A percentile compares a stretch with the other conserved stretches of the same genome.
Evolutionary conservation across 2,113 vertebrate species (phyloP).

Genomic region (Nipponia nippon): DNA sequence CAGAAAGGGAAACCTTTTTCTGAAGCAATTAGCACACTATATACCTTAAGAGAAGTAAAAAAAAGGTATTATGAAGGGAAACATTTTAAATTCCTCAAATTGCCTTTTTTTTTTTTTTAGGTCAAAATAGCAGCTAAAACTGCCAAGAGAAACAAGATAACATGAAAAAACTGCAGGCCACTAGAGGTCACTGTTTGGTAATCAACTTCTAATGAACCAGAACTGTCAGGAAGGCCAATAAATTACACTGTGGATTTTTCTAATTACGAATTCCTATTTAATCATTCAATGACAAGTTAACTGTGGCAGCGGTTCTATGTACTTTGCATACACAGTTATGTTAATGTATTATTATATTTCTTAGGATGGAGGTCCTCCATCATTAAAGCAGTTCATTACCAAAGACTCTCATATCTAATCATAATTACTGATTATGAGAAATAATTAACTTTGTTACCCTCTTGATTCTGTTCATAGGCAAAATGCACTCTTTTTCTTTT

Average conservation of each 20-base stretch:
- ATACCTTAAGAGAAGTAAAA: neutral
- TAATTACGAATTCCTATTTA: slow-evolving; percentile 97
- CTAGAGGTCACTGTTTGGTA: slow-evolving; percentile 94
- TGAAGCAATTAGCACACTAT: neutral
- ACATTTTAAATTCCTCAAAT: neutral
- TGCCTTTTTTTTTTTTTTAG: neutral
- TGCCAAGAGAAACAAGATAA: neutral
- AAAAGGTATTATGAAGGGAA: neutral
- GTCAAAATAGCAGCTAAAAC: neutral
- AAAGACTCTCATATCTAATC: slow-evolving; percentile 87
- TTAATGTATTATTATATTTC: slow-evolving; percentile 86
- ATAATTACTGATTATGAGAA: slow-evolving; percentile 93
- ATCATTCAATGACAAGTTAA: slow-evolving; percentile 93
- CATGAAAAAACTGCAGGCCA: slow-evolving; percentile 66
- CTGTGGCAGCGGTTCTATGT: slow-evolving; percentile 74
- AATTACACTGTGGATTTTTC: slow-evolving; percentile 86
- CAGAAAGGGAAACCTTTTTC: neutral
- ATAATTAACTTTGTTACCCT: slow-evolving; percentile 85
- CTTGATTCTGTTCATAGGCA: slow-evolving; percentile 62
- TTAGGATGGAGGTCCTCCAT: slow-evolving; percentile 81
- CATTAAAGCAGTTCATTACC: slow-evolving; percentile 83
- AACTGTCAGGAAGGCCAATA: slow-evolving; percentile 86
- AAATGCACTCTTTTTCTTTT: slow-evolving; percentile 17
- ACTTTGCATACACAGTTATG: slow-evolving; percentile 84
- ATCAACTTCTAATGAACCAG: slow-evolving; percentile 90